Evolutionary conservation across 2,888 invertebrate species (phyloP).

Genomic region (Ormyrus nitidulus): DNA sequence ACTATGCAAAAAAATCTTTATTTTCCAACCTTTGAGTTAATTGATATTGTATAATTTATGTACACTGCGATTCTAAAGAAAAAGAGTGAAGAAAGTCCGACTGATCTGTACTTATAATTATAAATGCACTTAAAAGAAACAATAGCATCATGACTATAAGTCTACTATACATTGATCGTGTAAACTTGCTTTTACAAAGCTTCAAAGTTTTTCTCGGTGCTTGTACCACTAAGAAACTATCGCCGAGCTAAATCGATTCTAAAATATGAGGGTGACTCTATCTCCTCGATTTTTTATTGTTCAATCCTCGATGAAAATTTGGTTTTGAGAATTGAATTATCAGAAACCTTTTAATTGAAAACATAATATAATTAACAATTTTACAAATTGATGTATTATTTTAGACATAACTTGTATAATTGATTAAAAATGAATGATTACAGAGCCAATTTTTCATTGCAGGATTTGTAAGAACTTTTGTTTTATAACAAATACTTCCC

Average conservation of each 20-base stretch:
- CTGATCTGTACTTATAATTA: constrained; percentile 42
- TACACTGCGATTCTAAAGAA: constrained; percentile 26
- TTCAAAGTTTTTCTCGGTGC: constrained; percentile 33
- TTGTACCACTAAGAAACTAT: constrained; percentile 18
- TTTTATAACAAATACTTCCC: not conserved
- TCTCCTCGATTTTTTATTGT: not conserved
- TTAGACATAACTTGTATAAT: not conserved
- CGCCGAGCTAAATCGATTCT: constrained; percentile 34
- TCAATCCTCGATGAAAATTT: not conserved
- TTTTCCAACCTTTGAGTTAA: not conserved
- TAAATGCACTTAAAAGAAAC: constrained; percentile 14
- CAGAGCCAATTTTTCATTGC: not conserved
- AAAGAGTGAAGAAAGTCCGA: constrained; percentile 27
- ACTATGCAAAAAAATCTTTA: not conserved
- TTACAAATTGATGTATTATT: too few species aligned
- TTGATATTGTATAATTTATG: not conserved
- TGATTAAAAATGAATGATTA: not conserved
- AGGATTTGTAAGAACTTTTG: not conserved
- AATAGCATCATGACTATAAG: constrained; percentile 14
- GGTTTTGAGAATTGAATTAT: not conserved
- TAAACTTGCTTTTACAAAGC: constrained; percentile 26
- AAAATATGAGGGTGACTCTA: constrained; percentile 6
- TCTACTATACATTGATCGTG: constrained; percentile 16
- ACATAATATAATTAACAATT: too few species aligned
- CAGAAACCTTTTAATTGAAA: too few species aligned